Evolutionary conservation across 2,113 vertebrate genomes (phyloP).

Genomic region (Erythrolamprus reginae): DNA sequence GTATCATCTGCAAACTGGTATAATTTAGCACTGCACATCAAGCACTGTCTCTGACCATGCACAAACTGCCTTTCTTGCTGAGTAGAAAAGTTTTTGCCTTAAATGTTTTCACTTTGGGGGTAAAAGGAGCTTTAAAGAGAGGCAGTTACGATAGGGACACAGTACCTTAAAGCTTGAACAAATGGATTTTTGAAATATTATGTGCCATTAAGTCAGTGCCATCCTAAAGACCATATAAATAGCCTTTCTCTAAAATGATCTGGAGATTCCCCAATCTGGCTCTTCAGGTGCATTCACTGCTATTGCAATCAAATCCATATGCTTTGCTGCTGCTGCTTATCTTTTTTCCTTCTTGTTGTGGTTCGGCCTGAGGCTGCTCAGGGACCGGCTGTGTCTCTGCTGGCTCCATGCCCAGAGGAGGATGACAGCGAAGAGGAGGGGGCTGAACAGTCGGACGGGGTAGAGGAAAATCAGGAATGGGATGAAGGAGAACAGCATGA

Average conservation of each 20-base stretch:
- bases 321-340: background rate
- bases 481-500: no score
- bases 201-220: background rate
- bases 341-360: no score
- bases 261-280: background rate
- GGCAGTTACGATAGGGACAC: background rate
- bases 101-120: background rate
- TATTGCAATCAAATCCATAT: background rate
- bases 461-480: no score
- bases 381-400: no score
- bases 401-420: no score
- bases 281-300: background rate
- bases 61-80: background rate
- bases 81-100: background rate
- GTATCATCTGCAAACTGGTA: no score
- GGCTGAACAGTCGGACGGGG: no score
- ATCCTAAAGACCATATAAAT: background rate
- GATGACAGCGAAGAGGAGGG: no score
- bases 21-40: background rate
- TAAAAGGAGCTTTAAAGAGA: background rate
- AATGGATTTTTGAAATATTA: background rate
- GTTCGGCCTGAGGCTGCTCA: no score
- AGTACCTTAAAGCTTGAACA: background rate
- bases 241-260: background rate
- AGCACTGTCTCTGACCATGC: background rate